Conservation (phyloP, 2,113 vertebrate genomes). For the Aix galericulata region DNA sequence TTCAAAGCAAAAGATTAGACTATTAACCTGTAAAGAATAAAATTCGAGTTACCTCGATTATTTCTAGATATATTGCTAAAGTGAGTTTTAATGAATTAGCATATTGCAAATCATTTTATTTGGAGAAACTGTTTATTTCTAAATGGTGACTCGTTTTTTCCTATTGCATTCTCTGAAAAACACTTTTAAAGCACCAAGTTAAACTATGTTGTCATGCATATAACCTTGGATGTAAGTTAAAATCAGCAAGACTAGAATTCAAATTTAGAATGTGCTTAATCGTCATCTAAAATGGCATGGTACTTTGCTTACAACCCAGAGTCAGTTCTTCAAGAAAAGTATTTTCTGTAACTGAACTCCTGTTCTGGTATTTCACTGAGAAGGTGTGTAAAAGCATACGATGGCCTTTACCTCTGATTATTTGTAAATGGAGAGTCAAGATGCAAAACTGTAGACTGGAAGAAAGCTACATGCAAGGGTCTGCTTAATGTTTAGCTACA, state of each 20-base stretch:
- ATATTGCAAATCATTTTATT: background rate
- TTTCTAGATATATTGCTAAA: background rate
- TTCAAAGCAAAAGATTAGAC: background rate
- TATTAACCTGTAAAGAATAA: background rate
- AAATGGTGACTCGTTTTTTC: background rate
- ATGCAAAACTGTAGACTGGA: background rate
- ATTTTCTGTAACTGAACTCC: background rate
- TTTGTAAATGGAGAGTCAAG: background rate
- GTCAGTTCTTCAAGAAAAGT: background rate
- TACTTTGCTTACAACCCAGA: background rate
- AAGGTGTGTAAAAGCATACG: background rate
- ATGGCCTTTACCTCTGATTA: background rate
- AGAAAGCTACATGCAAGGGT: background rate
- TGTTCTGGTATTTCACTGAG: background rate
- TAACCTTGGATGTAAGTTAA: background rate
- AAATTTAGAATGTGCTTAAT: background rate
- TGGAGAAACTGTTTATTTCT: background rate
- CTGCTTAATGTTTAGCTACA: background rate
- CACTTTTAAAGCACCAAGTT: background rate
- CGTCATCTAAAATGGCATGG: background rate
- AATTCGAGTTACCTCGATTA: background rate
- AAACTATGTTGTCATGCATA: background rate
- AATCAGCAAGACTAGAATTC: background rate
- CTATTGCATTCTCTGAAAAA: background rate
- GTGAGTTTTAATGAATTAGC: background rate